These are phyloP conservation scores for Larimichthys polyactis DNA, from an alignment of 2,113 vertebrate genomes.

Conservation along the genomic window DNA sequence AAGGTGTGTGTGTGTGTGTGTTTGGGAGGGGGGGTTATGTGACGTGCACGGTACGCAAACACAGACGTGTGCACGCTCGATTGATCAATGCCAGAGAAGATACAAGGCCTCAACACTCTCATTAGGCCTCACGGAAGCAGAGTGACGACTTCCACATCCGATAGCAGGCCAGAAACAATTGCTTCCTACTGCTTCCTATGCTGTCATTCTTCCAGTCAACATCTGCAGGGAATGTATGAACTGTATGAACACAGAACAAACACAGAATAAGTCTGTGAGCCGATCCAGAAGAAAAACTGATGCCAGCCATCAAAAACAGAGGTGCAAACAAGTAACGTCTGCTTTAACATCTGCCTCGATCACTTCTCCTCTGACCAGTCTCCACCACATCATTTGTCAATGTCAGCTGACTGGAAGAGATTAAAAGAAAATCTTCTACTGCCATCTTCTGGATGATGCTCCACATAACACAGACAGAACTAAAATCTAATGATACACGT, in stretches of 20 bases:
- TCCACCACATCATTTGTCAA: constrained; percentile 54
- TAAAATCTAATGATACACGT: not conserved
- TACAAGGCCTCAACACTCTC: constrained; percentile 7
- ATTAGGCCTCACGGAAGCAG: constrained; percentile 13
- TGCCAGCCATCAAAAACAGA: constrained; percentile 25
- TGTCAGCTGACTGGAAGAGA: constrained; percentile 21
- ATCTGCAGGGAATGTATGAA: constrained; percentile 15
- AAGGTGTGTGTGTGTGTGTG: not conserved
- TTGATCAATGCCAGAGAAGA: constrained; percentile 39
- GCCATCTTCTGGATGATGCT: constrained; percentile 62
- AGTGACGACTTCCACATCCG: not conserved
- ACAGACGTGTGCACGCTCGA: not conserved
- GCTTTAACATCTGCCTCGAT: constrained; percentile 54
- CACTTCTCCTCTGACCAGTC: constrained; percentile 42
- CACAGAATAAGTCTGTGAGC: not conserved
- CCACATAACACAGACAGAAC: not conserved
- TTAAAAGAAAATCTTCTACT: constrained; percentile 29
- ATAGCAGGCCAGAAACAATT: constrained; percentile 1
- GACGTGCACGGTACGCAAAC: constrained; percentile 8
- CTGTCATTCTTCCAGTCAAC: constrained; percentile 1
- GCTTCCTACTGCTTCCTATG: not conserved
- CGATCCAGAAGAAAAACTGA: constrained; percentile 2
- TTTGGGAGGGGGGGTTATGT: not conserved
- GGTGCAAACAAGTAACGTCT: constrained; percentile 57
- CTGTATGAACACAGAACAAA: constrained; percentile 3